Base-by-base conservation (phyloP, 2,113 vertebrate species). In the Theristicus caerulescens region DNA sequence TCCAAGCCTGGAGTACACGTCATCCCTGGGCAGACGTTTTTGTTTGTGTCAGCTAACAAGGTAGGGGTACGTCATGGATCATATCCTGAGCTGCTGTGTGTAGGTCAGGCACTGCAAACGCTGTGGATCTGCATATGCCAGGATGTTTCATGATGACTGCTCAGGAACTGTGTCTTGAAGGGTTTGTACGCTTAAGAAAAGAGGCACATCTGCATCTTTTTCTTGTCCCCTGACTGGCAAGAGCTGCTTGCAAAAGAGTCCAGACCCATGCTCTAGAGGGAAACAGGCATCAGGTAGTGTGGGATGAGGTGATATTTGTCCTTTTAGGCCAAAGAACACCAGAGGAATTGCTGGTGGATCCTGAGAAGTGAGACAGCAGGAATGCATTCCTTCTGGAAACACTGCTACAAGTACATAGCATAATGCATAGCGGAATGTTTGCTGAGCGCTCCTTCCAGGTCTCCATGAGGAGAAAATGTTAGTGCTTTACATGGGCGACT, bases 61-160 rank as follows among this genome's bases (percentile, higher is more conserved):
- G 22, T 29, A n/a, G 8, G 67, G 24, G 11, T 70, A 32, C 26
- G 11, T 22, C 69, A 74, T 22, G 46, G 67, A 31, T 40, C 59
- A 42, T 13, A 66, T 21, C 13, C 24, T 4, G 3, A 64, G 25
- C 46, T 26, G 34, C 64, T 73, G 46, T 1, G 1, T 12, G 10
- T 27, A 46, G 44, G 36, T 74, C 64, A 61, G 34, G 36, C 34
- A 70, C 25, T 40, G 29, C 62, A 77, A 91, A 58, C 44, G 4
- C 44, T 27, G 44, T 79, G 52, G 51, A 40, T 61, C 21, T 70
- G 36, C 55, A 5, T 11, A 15, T 58, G 25, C 13, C 55, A 72
- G 4, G 49, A 47, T 22, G 16, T 27, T 69, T 69, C 31, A 67
- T 0, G 1, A 31, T 3, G 17, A 2, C 54, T 34, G 20, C 49